Evolutionary conservation across 2,888 invertebrate genomes (phyloP).

Genomic region (Drosophila tripunctata): DNA sequence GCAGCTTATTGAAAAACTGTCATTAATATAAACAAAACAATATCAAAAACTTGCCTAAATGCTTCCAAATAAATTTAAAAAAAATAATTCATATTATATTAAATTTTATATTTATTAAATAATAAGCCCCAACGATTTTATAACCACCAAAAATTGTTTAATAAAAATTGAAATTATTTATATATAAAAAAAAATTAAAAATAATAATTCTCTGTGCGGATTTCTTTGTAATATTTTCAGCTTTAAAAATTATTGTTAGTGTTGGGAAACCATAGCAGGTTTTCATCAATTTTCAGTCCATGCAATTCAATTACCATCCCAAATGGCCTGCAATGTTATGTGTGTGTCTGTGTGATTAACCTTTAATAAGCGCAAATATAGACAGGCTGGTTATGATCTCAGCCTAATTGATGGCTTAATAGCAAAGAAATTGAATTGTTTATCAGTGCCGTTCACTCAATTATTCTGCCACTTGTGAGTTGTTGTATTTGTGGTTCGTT

Average conservation of each 20-base stretch:
- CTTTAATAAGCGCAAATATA: conserved; percentile 5
- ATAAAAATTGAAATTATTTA: no score
- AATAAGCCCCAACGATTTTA: conserved; percentile 41
- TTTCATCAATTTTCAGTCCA: no score
- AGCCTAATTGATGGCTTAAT: conserved; percentile 76
- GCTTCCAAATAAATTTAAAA: background rate
- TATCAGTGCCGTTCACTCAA: conserved; percentile 77
- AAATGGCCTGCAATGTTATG: background rate
- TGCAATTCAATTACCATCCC: background rate
- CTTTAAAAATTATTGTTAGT: no score
- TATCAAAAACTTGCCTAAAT: background rate
- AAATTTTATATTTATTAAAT: background rate
- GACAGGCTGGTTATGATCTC: conserved; percentile 19
- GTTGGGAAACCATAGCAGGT: no score
- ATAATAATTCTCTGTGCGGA: no score
- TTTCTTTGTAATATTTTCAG: no score
- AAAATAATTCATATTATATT: background rate
- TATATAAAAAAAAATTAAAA: no score
- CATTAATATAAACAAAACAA: background rate
- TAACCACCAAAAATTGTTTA: conserved; percentile 8
- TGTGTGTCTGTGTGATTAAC: background rate
- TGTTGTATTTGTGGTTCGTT: conserved; percentile 26
- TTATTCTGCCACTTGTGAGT: conserved; percentile 75
- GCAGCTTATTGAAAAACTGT: background rate
- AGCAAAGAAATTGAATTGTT: conserved; percentile 75